A percentile compares a stretch with the other conserved stretches of the same genome.
Conservation (phyloP, 2,888 invertebrate species). For the Diarsia brunnea region DNA sequence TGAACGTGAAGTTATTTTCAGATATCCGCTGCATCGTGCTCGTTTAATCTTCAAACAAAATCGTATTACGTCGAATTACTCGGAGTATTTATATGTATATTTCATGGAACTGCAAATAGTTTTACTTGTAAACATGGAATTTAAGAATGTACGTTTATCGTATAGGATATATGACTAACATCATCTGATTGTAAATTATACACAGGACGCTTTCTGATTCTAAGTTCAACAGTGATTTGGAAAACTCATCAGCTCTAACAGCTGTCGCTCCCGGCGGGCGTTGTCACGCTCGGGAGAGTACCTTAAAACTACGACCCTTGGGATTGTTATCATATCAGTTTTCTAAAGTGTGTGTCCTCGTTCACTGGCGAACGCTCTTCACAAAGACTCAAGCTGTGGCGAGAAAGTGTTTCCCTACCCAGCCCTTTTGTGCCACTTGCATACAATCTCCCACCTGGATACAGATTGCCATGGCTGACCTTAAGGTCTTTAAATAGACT, state of each 20-base stretch:
- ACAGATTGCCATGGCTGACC: no score
- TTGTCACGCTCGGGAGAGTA: background rate
- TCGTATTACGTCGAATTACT: background rate
- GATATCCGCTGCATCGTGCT: conserved; percentile 24
- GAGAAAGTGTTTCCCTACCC: no score
- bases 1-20: conserved; percentile 24
- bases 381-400: no score
- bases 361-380: no score
- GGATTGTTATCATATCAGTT: no score
- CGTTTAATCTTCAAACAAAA: conserved; percentile 11
- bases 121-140: conserved; percentile 19
- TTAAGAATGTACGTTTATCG: background rate
- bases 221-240: background rate
- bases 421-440: no score
- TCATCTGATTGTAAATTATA: background rate
- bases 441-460: no score
- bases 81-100: conserved; percentile 17
- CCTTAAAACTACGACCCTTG: background rate
- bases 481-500: no score
- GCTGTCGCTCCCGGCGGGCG: background rate
- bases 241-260: background rate
- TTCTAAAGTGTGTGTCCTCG: no score
- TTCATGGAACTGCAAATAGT: conserved; percentile 19
- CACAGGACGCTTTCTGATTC: background rate
- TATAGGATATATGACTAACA: background rate